Percentiles rank a stretch among this genome's conserved stretches.
Conservation (phyloP, 2,888 invertebrate species). For the Torymus aiolomorphi region DNA sequence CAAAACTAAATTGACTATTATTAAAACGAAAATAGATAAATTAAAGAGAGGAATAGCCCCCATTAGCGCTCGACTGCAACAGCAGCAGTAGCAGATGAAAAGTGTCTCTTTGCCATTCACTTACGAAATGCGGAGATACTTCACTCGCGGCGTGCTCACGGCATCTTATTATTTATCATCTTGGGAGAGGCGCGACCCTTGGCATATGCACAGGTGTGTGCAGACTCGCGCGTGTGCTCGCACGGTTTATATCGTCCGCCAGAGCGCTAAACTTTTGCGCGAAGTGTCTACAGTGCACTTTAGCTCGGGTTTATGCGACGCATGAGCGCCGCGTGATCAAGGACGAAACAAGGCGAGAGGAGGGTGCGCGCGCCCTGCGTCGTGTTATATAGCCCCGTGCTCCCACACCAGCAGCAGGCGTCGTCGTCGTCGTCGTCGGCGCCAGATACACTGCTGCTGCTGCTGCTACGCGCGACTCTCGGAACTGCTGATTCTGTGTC, state of each 20-base stretch:
- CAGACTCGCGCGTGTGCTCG: neutral
- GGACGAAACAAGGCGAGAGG: slow-evolving; percentile 36
- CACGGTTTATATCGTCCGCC: slow-evolving; percentile 54
- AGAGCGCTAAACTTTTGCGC: slow-evolving; percentile 49
- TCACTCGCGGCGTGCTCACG: neutral
- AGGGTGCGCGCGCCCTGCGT: neutral
- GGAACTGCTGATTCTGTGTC: slow-evolving; percentile 75
- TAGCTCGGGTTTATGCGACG: slow-evolving; percentile 41
- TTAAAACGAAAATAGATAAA: neutral
- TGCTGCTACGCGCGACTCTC: slow-evolving; percentile 59
- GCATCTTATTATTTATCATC: slow-evolving; percentile 55
- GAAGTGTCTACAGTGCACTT: slow-evolving; percentile 54
- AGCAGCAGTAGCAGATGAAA: slow-evolving; percentile 6
- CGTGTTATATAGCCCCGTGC: slow-evolving; percentile 16
- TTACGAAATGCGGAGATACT: slow-evolving; percentile 41
- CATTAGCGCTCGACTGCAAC: slow-evolving; percentile 5
- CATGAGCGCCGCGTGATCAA: slow-evolving; percentile 45
- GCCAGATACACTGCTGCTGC: slow-evolving; percentile 11
- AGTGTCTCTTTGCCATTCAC: slow-evolving; percentile 19
- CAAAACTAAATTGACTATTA: too few species aligned
- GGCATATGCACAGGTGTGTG: slow-evolving; percentile 47
- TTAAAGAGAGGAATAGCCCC: neutral
- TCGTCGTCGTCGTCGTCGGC: neutral
- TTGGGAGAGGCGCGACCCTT: neutral
- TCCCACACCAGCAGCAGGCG: neutral